Base-by-base conservation (phyloP, 37 sponge, comb jelly and placozoan species). In the Eunapius fragilis region DNA sequence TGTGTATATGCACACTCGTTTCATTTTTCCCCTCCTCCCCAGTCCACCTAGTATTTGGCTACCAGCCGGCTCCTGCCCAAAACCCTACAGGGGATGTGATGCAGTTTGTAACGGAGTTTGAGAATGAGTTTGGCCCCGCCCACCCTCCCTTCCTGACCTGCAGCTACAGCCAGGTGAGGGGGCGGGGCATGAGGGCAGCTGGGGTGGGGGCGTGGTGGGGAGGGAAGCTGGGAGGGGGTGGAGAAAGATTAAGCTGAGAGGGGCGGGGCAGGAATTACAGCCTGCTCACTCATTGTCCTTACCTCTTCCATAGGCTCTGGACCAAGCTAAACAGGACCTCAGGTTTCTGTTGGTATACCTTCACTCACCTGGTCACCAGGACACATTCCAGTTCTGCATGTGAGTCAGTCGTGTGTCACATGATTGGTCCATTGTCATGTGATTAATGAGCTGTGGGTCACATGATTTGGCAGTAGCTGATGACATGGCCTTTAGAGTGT, bases 341-440 rank as follows among this genome's bases (percentile, higher is more conserved):
- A 79, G 83, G 47, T 92, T 92, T 67, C 83, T 96, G 2, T 81
- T 96, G 48, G 97, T 96, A 24, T 96, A 96, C 80, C 75, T 96
- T 26, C 97, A 96, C 84, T 92, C 88, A 25, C 85, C 87, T 17
- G 77, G 72, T 17, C 93, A 92, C 50, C 69, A 80, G 68, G 89
- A 94, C 78, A 92, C 95, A 7, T 80, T 83, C 23, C 23, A 70
- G 79, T 96, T 92, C 89, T 94, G 95, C 70, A 68, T 89, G 88
- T 84, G 68, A 25, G 84, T 27, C 41, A 41, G 41, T 41, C 41
- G 41, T 41, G 41, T 41, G 41, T 41, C 41, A 41, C 41, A 41
- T 41, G 41, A 41, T 41, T 41, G 41, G 41, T 41, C 41, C 41
- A 41, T 41, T 41, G 41, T 41, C 41, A 41, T 41, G 41, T 41